A percentile compares a stretch with the other conserved stretches of the same genome.
Conservation (phyloP, 2,797 vertebrate genomes). For the Microcaecilia unicolor region DNA sequence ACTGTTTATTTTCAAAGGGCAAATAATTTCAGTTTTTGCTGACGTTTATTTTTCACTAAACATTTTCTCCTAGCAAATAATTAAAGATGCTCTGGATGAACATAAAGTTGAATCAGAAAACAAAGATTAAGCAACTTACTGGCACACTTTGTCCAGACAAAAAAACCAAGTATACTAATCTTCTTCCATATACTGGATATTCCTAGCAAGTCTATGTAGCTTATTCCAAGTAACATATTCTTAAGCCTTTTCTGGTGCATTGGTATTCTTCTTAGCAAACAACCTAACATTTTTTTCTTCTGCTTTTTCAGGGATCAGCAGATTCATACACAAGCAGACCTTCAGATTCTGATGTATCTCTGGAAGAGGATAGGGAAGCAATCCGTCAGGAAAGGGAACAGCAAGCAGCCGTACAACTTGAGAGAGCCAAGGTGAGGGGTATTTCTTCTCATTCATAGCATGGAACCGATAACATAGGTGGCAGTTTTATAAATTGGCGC, state of each 20-base stretch:
- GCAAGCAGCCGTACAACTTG: constrained; percentile 86
- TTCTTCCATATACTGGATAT: too few relatives aligned
- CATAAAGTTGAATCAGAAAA: neutral
- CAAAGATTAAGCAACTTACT: too few relatives aligned
- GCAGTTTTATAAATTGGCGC: too few relatives aligned
- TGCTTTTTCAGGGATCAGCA: constrained; percentile 79
- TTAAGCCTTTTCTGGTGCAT: neutral
- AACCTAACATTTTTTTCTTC: neutral
- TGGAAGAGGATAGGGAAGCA: constrained; percentile 94
- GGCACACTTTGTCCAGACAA: too few relatives aligned
- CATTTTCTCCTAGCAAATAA: too few relatives aligned
- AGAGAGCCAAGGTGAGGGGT: constrained; percentile 94
- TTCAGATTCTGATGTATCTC: constrained; percentile 93
- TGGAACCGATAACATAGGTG: too few relatives aligned
- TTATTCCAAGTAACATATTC: accelerated
- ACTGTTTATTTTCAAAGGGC: too few relatives aligned
- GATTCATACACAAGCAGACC: constrained; percentile 97
- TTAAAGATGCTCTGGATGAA: too few relatives aligned
- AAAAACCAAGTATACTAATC: too few relatives aligned
- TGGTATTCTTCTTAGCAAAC: neutral
- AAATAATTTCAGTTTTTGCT: too few relatives aligned
- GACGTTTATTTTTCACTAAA: too few relatives aligned
- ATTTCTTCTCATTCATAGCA: too few relatives aligned
- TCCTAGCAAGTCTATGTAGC: neutral
- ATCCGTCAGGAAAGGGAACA: constrained; percentile 90